Evolutionary conservation across 2,888 invertebrate genomes (phyloP).

Genomic region (Drosophila nigricruria): DNA sequence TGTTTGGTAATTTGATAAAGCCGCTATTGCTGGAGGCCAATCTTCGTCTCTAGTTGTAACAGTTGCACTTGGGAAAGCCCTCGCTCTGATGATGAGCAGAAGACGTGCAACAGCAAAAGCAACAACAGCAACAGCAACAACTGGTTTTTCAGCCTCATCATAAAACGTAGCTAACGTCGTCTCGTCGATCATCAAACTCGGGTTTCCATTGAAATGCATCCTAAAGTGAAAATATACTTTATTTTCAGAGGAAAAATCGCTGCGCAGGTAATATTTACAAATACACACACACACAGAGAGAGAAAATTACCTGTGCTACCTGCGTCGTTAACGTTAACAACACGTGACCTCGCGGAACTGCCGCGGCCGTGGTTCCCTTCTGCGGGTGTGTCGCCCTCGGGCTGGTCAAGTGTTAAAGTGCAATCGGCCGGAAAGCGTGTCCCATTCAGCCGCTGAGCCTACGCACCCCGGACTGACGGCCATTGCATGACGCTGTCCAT

Average conservation of each 20-base stretch:
- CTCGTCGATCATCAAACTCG: constrained; percentile 55
- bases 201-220: constrained; percentile 71
- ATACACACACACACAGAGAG: constrained; percentile 16
- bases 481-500: constrained; percentile 65
- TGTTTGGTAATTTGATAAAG: constrained; percentile 57
- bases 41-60: constrained; percentile 29
- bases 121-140: constrained; percentile 14
- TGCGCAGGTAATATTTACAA: constrained; percentile 57
- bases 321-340: constrained; percentile 63
- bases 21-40: constrained; percentile 42
- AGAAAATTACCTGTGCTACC: constrained; percentile 65
- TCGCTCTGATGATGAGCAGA: constrained; percentile 16
- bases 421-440: constrained; percentile 72
- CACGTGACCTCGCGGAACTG: constrained; percentile 69
- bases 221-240: constrained; percentile 64
- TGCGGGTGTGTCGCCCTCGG: constrained; percentile 52
- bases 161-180: constrained; percentile 51
- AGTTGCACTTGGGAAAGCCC: constrained; percentile 61
- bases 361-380: constrained; percentile 13
- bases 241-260: constrained; percentile 68
- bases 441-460: constrained; percentile 40
- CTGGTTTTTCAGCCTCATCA: constrained; percentile 55
- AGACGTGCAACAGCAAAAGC: constrained; percentile 19
- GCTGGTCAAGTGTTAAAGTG: constrained; percentile 78
- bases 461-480: constrained; percentile 41